Evolutionary conservation across 2,797 vertebrate genomes (phyloP).

Genomic region (Pipistrellus nathusii): DNA sequence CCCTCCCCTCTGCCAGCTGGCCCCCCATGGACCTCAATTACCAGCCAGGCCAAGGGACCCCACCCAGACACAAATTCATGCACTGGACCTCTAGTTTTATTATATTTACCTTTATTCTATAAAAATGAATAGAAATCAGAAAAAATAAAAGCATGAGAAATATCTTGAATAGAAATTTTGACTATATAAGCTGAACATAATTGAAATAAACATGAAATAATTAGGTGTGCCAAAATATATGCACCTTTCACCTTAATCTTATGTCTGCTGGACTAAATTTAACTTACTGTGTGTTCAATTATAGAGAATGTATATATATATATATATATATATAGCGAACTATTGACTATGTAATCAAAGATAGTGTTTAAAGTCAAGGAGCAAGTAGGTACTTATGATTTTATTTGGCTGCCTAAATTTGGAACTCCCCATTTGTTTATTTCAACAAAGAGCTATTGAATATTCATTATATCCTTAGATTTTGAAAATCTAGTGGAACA

Average conservation of each 20-base stretch:
- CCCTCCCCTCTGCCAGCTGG: too few species aligned
- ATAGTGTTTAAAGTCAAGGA: slow-evolving; percentile 2
- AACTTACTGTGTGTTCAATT: slow-evolving; percentile 1
- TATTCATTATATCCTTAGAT: background rate
- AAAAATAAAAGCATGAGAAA: slow-evolving; percentile 54
- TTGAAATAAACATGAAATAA: slow-evolving; percentile 61
- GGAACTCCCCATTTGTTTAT: background rate
- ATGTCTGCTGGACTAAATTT: background rate
- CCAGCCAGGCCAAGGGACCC: too few species aligned
- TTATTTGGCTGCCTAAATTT: slow-evolving; percentile 44
- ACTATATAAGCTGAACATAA: slow-evolving; percentile 38
- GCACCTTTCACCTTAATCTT: slow-evolving; percentile 32
- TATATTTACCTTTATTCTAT: background rate
- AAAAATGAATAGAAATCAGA: slow-evolving; percentile 46
- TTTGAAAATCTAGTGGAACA: background rate
- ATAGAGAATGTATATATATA: background rate
- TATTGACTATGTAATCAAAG: slow-evolving; percentile 1
- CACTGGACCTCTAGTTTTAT: too few species aligned
- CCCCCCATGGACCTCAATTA: too few species aligned
- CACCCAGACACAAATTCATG: too few species aligned
- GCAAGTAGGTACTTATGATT: background rate
- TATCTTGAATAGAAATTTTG: slow-evolving; percentile 56
- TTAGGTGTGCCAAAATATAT: background rate
- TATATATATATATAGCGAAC: slow-evolving; percentile 17
- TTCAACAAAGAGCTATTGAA: slow-evolving; percentile 42